Percentiles rank a stretch among this genome's conserved stretches.
These are phyloP conservation scores for Rhagologus leucostigma DNA, from an alignment of 2,113 vertebrate species.

Conservation along the genomic window DNA sequence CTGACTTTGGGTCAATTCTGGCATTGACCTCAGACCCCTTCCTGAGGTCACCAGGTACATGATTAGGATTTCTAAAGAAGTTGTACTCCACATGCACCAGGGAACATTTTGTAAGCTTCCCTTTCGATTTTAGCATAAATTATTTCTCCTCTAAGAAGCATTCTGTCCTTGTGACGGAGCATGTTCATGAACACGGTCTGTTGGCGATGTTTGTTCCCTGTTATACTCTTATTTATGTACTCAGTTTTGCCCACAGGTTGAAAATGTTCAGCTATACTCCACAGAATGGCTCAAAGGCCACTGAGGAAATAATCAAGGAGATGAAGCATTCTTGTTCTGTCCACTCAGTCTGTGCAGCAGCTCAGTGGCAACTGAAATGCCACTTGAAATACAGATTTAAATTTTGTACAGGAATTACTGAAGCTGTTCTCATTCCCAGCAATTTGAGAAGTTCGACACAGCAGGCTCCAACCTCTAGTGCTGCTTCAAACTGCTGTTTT, in stretches of 20 bases:
- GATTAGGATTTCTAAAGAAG: background rate
- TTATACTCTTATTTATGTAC: background rate
- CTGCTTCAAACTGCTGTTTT: background rate
- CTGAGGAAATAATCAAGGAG: background rate
- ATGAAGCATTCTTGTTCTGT: background rate
- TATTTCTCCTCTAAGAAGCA: background rate
- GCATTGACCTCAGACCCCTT: background rate
- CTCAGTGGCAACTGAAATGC: background rate
- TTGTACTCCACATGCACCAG: background rate
- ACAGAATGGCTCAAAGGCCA: background rate
- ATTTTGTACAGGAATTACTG: background rate
- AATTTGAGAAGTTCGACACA: background rate
- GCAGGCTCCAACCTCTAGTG: background rate
- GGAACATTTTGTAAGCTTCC: background rate
- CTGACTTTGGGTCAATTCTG: no score
- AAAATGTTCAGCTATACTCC: background rate
- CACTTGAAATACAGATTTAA: background rate
- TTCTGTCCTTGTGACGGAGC: background rate
- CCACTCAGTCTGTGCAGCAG: background rate
- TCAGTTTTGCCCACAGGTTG: background rate
- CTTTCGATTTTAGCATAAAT: background rate
- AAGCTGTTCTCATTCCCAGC: background rate
- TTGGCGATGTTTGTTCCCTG: background rate
- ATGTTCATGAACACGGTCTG: background rate
- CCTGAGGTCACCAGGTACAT: fast-evolving